Evolutionary conservation across 1,140 invertebrate genomes (phyloP), one percentile per base, ranked within the genome.

Genomic region (Brachionus asplanchnoidis): DNA sequence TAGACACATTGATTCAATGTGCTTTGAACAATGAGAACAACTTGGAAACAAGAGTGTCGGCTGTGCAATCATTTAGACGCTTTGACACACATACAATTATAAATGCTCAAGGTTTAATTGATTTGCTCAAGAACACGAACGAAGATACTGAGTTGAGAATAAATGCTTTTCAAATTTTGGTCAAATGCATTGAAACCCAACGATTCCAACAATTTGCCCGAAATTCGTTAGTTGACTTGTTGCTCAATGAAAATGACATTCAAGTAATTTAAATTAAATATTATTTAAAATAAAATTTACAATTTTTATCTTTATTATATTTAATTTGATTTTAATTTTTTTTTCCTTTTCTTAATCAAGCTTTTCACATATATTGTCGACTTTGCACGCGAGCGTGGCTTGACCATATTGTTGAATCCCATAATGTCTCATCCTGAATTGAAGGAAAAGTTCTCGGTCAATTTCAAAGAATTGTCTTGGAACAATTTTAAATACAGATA

Each of bases 381-480:
- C 12, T 82, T n/a, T 82, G 79, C 79, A 11, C 60, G 60, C 60
- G 79, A 82, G 23, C 79, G 20, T 65, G 79, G 79, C 23, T 56
- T 65, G 9, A 82, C 79, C 60, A 40, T 46, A 20, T 40, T 82
- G n/a, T 60, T 82, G 14, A 82, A 82, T 68, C 53, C 79, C 26
- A 82, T 82, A 20, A 26, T 82, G 53, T 42, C 79, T 26, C 66
- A 82, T 82, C 79, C 36, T 28, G 17, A 68, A 82, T 40, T 82
- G 14, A 60, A 82, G 46, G 50, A 82, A 65, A 82, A 20, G 46
- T 82, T 82, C 20, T 65, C 50, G 9, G 53, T 82, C 32, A 82
- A 82, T 44, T 82, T 82, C 28, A 82, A 82, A 82, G 79, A 82
- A 46, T 44, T 82, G 20, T 82, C 79, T n/a, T 82, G 79, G 79